Percentiles rank a stretch among this genome's conserved stretches.
Conservation (phyloP, 2,888 invertebrate species). For the Poecilobothrus nobilitatus region DNA sequence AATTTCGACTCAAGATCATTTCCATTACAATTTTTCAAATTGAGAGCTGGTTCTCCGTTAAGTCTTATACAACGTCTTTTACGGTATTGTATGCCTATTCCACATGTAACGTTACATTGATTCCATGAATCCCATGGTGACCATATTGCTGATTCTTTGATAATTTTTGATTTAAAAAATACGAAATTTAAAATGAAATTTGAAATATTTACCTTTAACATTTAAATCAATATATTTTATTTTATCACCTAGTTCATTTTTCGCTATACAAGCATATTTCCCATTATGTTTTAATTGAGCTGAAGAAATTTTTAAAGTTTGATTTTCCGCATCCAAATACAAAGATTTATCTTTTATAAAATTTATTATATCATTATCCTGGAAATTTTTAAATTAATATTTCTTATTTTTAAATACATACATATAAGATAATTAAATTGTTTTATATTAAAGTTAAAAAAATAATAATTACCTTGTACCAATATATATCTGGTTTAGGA, state of each 20-base stretch:
- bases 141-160: conserved; percentile 36
- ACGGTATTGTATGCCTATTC: conserved; percentile 32
- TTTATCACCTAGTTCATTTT: conserved; percentile 48
- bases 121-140: conserved; percentile 39
- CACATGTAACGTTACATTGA: conserved; percentile 38
- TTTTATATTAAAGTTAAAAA: too few species aligned
- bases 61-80: conserved; percentile 29
- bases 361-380: conserved; percentile 18
- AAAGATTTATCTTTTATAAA: conserved; percentile 9
- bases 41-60: conserved; percentile 16
- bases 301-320: conserved; percentile 34
- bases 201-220: conserved; percentile 17
- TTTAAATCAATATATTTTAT: conserved; percentile 39
- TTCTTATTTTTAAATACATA: not conserved
- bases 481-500: conserved; percentile 51
- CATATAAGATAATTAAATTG: not conserved
- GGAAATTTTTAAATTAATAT: not conserved
- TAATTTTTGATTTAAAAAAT: not conserved
- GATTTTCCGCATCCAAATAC: conserved; percentile 16
- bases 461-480: conserved; percentile 48
- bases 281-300: conserved; percentile 46
- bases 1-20: conserved; percentile 56
- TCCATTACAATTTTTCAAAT: conserved; percentile 48
- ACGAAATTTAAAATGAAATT: not conserved
- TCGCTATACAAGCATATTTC: conserved; percentile 52